Percentiles rank a stretch among this genome's conserved stretches.
phyloP scores from a whole-genome alignment of 2,797 vertebrate genomes.

The Phoxinus dragarum region DNA sequence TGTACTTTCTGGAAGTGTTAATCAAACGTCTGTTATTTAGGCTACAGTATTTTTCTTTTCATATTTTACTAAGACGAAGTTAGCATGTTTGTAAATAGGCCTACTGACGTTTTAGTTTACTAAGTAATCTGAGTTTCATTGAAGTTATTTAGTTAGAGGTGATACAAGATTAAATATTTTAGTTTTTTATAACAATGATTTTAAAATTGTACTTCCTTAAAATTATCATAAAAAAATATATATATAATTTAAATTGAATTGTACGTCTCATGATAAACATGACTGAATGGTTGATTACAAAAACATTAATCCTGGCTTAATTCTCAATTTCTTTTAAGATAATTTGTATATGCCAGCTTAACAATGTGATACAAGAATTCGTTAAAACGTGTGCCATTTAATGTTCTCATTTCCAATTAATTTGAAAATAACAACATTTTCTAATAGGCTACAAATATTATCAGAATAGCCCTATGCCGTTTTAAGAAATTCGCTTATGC shows the following conservation, averaged over 20 bases:
- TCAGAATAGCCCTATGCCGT: not conserved
- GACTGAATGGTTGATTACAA: not conserved
- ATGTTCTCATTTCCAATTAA: not conserved
- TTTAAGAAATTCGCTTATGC: not conserved
- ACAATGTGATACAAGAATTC: not conserved
- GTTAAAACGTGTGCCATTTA: not conserved
- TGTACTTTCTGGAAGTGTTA: not conserved
- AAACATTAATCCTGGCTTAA: not conserved
- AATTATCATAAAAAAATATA: not conserved
- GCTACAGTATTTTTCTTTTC: not conserved
- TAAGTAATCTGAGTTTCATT: not conserved
- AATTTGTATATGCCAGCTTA: not conserved
- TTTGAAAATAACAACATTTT: not conserved
- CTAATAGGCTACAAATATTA: not conserved
- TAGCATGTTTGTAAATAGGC: not conserved
- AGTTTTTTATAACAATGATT: not conserved
- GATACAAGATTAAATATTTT: not conserved
- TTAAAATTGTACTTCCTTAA: not conserved
- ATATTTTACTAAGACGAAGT: not conserved
- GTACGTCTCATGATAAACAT: constrained; percentile 1
- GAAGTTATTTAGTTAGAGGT: not conserved
- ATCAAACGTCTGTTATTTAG: not conserved
- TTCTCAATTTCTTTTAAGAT: not conserved
- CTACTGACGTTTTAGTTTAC: not conserved
- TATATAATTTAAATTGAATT: not conserved